A percentile compares a stretch with the other conserved stretches of the same genome.
Evolutionary conservation across 2,888 invertebrate genomes (phyloP).

Genomic region (Timema cristinae): DNA sequence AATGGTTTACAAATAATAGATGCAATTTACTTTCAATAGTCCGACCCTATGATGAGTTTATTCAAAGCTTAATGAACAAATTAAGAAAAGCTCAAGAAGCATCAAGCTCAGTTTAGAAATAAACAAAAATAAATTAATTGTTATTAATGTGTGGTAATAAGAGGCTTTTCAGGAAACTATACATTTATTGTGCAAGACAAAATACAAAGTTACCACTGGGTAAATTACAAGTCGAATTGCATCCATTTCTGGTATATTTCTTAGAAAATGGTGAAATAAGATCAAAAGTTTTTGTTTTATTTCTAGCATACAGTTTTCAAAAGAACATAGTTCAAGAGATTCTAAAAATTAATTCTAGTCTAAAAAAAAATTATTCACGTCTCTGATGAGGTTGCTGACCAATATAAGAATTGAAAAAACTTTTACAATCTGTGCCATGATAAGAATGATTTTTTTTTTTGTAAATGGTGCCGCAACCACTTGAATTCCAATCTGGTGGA

Average conservation of each 20-base stretch:
- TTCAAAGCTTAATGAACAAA: not conserved
- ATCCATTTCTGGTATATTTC: constrained; percentile 6
- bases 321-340: not conserved
- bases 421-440: not conserved
- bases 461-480: too few relatives aligned
- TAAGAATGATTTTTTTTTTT: not conserved
- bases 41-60: constrained; percentile 3
- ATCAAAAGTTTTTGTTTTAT: constrained; percentile 4
- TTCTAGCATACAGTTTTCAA: not conserved
- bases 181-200: not conserved
- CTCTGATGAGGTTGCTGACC: not conserved
- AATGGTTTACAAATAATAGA: not conserved
- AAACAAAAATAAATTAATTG: not conserved
- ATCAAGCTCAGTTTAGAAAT: not conserved
- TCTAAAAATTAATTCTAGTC: not conserved
- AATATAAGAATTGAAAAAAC: not conserved
- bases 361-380: not conserved
- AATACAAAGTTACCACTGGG: constrained; percentile 1
- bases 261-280: not conserved
- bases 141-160: not conserved
- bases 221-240: not conserved
- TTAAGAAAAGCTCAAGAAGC: constrained; percentile 7
- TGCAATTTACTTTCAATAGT: constrained; percentile 11
- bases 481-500: too few relatives aligned
- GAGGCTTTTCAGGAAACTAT: not conserved